Percentiles rank a stretch among this genome's conserved stretches.
Evolutionary conservation across 2,888 invertebrate genomes (phyloP).

Genomic region (Agriotes lineatus): DNA sequence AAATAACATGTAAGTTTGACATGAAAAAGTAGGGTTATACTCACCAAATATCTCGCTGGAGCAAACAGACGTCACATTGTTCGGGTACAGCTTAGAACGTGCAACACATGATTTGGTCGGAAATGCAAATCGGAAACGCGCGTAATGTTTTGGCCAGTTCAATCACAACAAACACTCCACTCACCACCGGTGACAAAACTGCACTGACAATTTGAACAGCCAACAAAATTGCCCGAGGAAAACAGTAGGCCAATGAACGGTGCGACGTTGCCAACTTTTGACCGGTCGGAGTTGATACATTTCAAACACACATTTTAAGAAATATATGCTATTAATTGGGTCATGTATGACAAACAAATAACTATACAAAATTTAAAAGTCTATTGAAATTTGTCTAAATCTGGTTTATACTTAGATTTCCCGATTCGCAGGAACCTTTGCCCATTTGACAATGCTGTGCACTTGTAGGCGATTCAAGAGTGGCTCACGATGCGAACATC

Average conservation of each 20-base stretch:
- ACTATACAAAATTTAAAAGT: too few species aligned
- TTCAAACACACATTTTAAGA: not conserved
- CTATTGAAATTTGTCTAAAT: too few species aligned
- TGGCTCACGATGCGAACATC: too few species aligned
- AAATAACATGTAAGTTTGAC: not conserved
- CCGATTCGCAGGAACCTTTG: too few species aligned
- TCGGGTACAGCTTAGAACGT: not conserved
- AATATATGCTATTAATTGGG: too few species aligned
- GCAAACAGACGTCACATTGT: not conserved
- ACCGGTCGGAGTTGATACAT: not conserved
- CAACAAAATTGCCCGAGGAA: slow-evolving; percentile 13
- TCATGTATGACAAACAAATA: too few species aligned
- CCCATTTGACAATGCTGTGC: too few species aligned
- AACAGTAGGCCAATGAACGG: slow-evolving; percentile 18
- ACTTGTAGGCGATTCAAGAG: too few species aligned
- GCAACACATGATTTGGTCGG: not conserved
- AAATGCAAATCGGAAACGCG: not conserved
- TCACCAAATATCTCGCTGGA: not conserved
- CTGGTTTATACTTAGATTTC: too few species aligned
- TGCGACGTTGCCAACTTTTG: slow-evolving; percentile 2
- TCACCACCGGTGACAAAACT: slow-evolving; percentile 7
- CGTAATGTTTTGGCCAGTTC: not conserved
- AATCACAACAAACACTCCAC: not conserved
- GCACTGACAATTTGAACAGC: slow-evolving; percentile 17
- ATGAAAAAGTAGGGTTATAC: slow-evolving; percentile 14